Percentiles rank a stretch among this genome's conserved stretches.
These are phyloP conservation scores for Anaspis maculata DNA, from an alignment of 2,888 invertebrate species.

Conservation along the genomic window DNA sequence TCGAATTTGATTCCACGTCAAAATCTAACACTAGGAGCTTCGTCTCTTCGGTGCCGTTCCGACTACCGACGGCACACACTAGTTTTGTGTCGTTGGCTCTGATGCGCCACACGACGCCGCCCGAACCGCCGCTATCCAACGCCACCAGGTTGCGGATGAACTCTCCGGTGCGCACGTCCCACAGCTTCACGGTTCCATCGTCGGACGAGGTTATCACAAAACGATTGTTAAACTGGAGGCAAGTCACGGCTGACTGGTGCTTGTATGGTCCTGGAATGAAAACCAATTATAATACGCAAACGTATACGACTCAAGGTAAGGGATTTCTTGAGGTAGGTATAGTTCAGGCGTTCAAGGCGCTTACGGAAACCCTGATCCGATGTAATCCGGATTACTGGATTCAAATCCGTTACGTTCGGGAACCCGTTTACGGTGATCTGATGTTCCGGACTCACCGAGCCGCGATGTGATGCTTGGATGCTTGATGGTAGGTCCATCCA, in stretches of 20 bases:
- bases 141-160: conserved; percentile 94
- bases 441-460: too few species aligned
- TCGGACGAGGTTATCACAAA: conserved; percentile 99
- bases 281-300: too few species aligned
- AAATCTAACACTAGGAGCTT: conserved; percentile 96
- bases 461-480: too few species aligned
- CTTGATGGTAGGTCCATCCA: too few species aligned
- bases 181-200: conserved; percentile 97
- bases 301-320: too few species aligned
- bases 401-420: too few species aligned
- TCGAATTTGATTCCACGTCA: conserved; percentile 59
- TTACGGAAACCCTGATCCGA: too few species aligned
- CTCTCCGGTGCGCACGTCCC: conserved; percentile 95
- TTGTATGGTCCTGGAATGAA: conserved; percentile 80
- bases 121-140: conserved; percentile 89
- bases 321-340: too few species aligned
- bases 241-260: conserved; percentile 97
- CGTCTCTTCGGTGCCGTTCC: conserved; percentile 98
- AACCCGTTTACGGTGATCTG: too few species aligned
- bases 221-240: conserved; percentile 92
- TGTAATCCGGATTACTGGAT: too few species aligned
- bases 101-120: conserved; percentile 98
- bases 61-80: conserved; percentile 96
- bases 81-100: conserved; percentile 92
- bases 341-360: too few species aligned